Evolutionary conservation across 2,797 vertebrate species (phyloP).

Genomic region (Clarias laeviceps): DNA sequence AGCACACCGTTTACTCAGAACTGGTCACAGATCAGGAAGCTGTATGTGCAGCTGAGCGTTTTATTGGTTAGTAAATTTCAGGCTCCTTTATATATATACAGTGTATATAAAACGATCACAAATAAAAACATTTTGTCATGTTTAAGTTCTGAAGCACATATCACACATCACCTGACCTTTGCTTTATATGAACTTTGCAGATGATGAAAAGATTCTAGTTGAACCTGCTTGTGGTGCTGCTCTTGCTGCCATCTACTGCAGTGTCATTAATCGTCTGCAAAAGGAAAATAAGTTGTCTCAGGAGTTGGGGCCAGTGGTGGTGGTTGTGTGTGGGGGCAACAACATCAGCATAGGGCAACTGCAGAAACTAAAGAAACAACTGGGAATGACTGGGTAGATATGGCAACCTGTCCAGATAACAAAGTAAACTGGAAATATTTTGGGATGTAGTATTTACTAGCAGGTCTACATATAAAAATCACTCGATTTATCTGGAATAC

Average conservation of each 20-base stretch:
- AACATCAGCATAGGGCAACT: constrained; percentile 77
- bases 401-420: neutral
- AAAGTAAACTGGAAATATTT: neutral
- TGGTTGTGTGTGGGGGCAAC: constrained; percentile 88
- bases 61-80: constrained; percentile 79
- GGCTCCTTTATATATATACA: neutral
- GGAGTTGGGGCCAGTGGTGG: constrained; percentile 73
- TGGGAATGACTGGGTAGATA: constrained; percentile 64
- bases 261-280: constrained; percentile 78
- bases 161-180: neutral
- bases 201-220: constrained; percentile 89
- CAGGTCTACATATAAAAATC: too few relatives aligned
- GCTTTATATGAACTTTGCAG: constrained; percentile 62
- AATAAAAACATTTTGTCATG: neutral
- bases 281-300: constrained; percentile 70
- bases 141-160: neutral
- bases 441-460: neutral
- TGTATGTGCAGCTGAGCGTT: constrained; percentile 78
- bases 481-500: too few relatives aligned
- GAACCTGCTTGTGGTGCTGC: constrained; percentile 86
- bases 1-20: constrained; percentile 79
- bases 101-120: neutral
- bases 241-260: constrained; percentile 83
- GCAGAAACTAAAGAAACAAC: constrained; percentile 74
- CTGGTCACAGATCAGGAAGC: constrained; percentile 86